Evolutionary conservation across 2,888 invertebrate genomes (phyloP), one percentile per base, ranked within the genome.

Genomic region (Altica lythri): DNA sequence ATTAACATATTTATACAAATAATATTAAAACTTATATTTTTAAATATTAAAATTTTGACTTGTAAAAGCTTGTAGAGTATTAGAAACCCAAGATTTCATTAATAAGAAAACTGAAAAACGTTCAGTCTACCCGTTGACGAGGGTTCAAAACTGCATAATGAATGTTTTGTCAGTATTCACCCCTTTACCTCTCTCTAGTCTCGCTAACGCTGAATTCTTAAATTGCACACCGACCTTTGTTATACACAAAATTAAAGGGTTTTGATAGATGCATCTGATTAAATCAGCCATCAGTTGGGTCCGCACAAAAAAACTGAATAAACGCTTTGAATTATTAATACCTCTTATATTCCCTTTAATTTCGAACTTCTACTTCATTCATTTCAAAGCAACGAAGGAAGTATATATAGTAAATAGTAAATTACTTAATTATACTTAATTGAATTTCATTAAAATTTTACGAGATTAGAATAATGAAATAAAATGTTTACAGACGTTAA

Each of bases 161-260:
- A 48, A 48, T 40, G 48, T 40, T 38, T 48, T 48, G 48, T 48
- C 48, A 30, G 48, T 13, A 48, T 38, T 48, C 48, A 48, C 48
- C 48, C 48, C 38, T 48, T 48, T 48, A 18, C 40, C 48, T 19
- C 19, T 19, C 38, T 18, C n/a, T 29, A 18, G 17, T 38, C 48
- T 13, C 48, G 29, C 38, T 9, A 48, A 38, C 38, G 38, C 30
- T 40, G 38, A 48, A 48, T 48, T 48, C 38, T 48, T 48, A 48
- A 48, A 38, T 48, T 48, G 48, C 40, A 47, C 25, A 16, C 9
- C 48, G 38, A 38, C 30, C 48, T 48, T 48, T 48, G 27, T 48
- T 9, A 18, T 38, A 19, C 19, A 19, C 38, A 10, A 38, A 38
- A 38, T 38, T 38, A 48, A 48, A 48, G 38, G 38, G 38, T 48